Evolutionary conservation across 2,888 invertebrate species (phyloP).

Genomic region (Dicyrtoma fusca): DNA sequence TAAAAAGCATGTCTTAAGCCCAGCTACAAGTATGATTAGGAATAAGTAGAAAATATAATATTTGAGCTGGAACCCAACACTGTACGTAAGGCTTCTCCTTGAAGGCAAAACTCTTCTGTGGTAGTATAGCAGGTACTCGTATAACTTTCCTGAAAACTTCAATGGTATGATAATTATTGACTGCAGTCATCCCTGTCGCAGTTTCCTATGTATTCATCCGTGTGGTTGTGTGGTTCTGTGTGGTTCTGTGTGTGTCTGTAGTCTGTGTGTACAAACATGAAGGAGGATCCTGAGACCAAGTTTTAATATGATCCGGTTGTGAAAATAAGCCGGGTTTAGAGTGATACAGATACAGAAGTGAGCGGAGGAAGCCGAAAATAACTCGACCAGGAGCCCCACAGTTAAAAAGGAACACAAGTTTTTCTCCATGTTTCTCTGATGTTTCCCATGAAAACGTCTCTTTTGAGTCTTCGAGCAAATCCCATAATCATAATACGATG

Average conservation of each 20-base stretch:
- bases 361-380: constrained; percentile 30
- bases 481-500: constrained; percentile 39
- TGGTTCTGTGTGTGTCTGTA: too few species aligned
- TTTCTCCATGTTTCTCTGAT: constrained; percentile 23
- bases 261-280: too few species aligned
- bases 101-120: too few species aligned
- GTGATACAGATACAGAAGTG: constrained; percentile 6
- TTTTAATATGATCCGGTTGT: constrained; percentile 32
- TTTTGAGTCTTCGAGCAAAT: constrained; percentile 32
- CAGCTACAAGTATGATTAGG: constrained; percentile 5
- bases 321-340: constrained; percentile 26
- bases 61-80: too few species aligned
- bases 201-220: too few species aligned
- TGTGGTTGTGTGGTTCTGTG: too few species aligned
- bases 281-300: not conserved
- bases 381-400: constrained; percentile 30
- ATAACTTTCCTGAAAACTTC: too few species aligned
- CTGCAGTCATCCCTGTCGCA: too few species aligned
- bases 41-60: not conserved
- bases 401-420: constrained; percentile 11
- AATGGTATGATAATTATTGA: too few species aligned
- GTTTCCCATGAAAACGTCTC: constrained; percentile 37
- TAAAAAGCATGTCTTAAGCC: constrained; percentile 22
- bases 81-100: too few species aligned
- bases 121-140: too few species aligned